A percentile compares a stretch with the other conserved stretches of the same genome.
phyloP scores from a whole-genome alignment of 2,888 invertebrate species.

The Luperina testacea region DNA sequence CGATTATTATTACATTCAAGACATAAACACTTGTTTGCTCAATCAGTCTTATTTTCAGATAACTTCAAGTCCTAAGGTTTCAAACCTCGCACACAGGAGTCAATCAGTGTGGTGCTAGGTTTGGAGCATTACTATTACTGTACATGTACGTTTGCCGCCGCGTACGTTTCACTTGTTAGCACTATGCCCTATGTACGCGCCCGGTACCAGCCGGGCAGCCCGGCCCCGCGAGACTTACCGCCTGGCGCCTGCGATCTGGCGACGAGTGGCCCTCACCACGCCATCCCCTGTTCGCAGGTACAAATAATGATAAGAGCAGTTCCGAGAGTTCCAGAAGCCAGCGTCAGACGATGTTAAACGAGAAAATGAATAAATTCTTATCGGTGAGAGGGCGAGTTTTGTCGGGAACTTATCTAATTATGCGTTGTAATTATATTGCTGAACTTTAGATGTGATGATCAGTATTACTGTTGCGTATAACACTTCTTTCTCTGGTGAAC shows the following conservation, averaged over 20 bases:
- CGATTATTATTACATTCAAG: slow-evolving; percentile 62
- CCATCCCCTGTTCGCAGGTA: slow-evolving; percentile 88
- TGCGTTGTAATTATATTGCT: slow-evolving; percentile 86
- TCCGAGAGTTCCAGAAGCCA: slow-evolving; percentile 92
- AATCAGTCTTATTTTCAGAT: slow-evolving; percentile 75
- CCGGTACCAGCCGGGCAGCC: slow-evolving; percentile 71
- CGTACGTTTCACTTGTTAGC: slow-evolving; percentile 68
- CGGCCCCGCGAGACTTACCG: slow-evolving; percentile 61
- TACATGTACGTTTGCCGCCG: slow-evolving; percentile 62
- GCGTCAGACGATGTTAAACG: slow-evolving; percentile 96
- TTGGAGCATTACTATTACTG: slow-evolving; percentile 63
- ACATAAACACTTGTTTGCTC: slow-evolving; percentile 66
- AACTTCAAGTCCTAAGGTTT: slow-evolving; percentile 65
- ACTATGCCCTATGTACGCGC: slow-evolving; percentile 77
- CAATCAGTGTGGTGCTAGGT: slow-evolving; percentile 64
- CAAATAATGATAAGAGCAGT: slow-evolving; percentile 92
- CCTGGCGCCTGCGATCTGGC: slow-evolving; percentile 59
- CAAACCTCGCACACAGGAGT: slow-evolving; percentile 68
- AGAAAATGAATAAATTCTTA: slow-evolving; percentile 98
- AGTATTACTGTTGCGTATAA: slow-evolving; percentile 81
- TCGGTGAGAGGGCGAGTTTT: slow-evolving; percentile 93
- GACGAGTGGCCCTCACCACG: slow-evolving; percentile 79
- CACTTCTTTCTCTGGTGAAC: slow-evolving; percentile 84
- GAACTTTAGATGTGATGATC: slow-evolving; percentile 83
- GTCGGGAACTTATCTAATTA: slow-evolving; percentile 74